Evolutionary conservation across 2,113 vertebrate species (phyloP).

Genomic region (Eulemur macaco): DNA sequence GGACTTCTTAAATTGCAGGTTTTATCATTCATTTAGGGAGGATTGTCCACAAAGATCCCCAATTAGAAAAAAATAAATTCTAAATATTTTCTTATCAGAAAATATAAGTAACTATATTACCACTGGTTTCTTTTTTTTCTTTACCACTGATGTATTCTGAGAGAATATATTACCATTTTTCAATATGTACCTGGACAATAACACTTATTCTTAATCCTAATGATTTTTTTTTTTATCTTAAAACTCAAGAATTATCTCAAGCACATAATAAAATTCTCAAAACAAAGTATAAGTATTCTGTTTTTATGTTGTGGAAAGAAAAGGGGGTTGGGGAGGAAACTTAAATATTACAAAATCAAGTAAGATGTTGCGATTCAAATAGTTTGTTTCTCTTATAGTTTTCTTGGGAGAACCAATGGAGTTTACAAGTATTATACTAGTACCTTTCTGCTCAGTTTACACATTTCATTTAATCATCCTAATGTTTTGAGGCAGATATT

Average conservation of each 20-base stretch:
- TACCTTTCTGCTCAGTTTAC: background rate
- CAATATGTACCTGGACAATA: background rate
- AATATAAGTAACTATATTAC: background rate
- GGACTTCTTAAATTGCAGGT: background rate
- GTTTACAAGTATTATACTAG: background rate
- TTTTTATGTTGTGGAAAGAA: background rate
- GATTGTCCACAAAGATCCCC: background rate
- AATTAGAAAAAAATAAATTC: background rate
- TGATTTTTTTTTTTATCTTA: background rate
- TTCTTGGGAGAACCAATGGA: background rate
- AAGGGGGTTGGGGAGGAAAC: background rate
- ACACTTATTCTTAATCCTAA: slow-evolving; percentile 18
- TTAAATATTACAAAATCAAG: background rate
- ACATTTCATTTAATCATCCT: slow-evolving; percentile 10
- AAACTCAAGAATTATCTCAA: background rate
- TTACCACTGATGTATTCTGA: too few relatives aligned
- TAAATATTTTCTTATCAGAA: slow-evolving; percentile 6
- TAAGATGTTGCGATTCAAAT: background rate
- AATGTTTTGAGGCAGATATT: background rate
- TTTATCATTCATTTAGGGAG: background rate
- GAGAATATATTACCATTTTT: background rate
- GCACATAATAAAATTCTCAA: background rate
- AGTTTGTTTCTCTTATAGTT: background rate
- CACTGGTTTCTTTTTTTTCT: background rate
- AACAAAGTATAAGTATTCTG: background rate